These are phyloP conservation scores for Chlamydotis undulata DNA, from an alignment of 2,113 vertebrate species.

Conservation along the genomic window DNA sequence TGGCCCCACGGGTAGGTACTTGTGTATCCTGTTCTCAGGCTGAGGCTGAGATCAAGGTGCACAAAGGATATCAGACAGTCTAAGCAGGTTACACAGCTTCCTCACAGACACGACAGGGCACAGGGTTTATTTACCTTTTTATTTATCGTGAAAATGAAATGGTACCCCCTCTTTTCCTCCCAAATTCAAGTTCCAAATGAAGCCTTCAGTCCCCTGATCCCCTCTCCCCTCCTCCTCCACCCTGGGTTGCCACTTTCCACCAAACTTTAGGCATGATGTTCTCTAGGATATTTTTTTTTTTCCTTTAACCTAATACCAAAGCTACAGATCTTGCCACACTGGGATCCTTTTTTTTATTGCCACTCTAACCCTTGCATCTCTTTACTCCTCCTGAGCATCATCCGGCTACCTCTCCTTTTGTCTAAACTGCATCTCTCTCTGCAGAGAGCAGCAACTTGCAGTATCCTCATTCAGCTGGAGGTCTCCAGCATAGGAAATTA, in stretches of 20 bases:
- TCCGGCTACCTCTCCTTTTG: neutral
- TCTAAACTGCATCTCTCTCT: neutral
- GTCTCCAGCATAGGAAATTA: conserved; percentile 22
- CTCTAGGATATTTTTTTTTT: neutral
- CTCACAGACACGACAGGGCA: neutral
- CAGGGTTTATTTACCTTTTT: neutral
- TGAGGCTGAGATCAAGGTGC: neutral
- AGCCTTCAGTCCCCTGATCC: neutral
- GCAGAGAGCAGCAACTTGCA: neutral
- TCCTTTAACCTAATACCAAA: neutral
- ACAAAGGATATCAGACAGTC: neutral
- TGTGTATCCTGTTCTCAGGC: neutral
- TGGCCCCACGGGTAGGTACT: neutral
- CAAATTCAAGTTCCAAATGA: neutral
- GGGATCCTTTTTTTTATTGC: neutral
- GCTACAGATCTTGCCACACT: neutral
- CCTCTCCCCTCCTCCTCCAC: neutral
- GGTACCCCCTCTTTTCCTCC: neutral
- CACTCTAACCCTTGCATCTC: neutral
- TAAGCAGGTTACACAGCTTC: neutral
- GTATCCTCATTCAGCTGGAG: neutral
- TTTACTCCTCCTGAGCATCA: neutral
- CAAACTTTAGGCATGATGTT: neutral
- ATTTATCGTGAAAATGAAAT: neutral
- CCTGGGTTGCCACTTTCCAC: neutral